Evolutionary conservation across 2,888 invertebrate genomes (phyloP).

Genomic region (Hirtodrosophila duncani): DNA sequence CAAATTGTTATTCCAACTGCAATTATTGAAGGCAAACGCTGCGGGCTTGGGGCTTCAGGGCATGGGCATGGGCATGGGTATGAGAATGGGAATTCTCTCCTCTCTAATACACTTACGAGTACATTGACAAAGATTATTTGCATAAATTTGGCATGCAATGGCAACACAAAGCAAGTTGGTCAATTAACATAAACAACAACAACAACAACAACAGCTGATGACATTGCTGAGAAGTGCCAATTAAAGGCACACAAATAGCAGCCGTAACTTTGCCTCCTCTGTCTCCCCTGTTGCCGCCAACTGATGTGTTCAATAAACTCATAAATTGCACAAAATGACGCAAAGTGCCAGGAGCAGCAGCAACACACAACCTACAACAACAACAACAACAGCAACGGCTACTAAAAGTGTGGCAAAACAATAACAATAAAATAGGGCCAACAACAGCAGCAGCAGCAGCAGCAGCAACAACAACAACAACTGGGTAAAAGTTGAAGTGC

Average conservation of each 20-base stretch:
- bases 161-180: not conserved
- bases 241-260: slow-evolving; percentile 42
- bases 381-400: slow-evolving; percentile 11
- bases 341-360: slow-evolving; percentile 45
- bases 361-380: slow-evolving; percentile 18
- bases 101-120: slow-evolving; percentile 31
- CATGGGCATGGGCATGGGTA: too few species aligned
- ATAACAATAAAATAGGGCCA: slow-evolving; percentile 63
- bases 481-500: slow-evolving; percentile 49
- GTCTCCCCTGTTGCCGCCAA: slow-evolving; percentile 10
- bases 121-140: slow-evolving; percentile 28
- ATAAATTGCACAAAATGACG: slow-evolving; percentile 64
- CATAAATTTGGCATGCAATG: slow-evolving; percentile 23
- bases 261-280: not conserved
- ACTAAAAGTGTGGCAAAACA: slow-evolving; percentile 45
- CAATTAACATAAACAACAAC: slow-evolving; percentile 28
- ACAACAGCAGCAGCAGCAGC: slow-evolving; percentile 13
- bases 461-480: slow-evolving; percentile 2
- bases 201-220: slow-evolving; percentile 26
- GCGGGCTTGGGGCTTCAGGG: too few species aligned
- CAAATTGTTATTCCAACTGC: slow-evolving; percentile 64
- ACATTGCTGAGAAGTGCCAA: slow-evolving; percentile 52
- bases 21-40: slow-evolving; percentile 44
- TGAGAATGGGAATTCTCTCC: too few species aligned
- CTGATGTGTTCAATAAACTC: slow-evolving; percentile 55